Conservation (phyloP, 2,888 invertebrate species). For the Adelognathus sp. region DNA sequence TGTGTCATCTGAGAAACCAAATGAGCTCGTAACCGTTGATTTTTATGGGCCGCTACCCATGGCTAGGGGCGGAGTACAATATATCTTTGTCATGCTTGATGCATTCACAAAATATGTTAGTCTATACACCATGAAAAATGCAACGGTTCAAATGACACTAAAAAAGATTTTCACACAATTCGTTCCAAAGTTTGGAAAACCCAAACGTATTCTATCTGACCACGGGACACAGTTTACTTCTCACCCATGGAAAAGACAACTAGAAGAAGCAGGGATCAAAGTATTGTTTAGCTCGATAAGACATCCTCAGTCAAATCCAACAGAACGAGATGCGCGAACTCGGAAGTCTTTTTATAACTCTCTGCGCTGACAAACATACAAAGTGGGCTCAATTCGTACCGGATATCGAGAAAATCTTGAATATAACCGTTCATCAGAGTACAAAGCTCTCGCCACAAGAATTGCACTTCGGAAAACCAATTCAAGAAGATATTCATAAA, state of each 20-base stretch:
- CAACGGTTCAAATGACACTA: neutral
- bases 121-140: slow-evolving; percentile 1
- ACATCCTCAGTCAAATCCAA: no score
- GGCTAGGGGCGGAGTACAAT: neutral
- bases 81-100: slow-evolving; percentile 27
- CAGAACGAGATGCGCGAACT: slow-evolving; percentile 21
- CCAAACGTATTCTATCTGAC: slow-evolving; percentile 7
- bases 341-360: slow-evolving; percentile 3
- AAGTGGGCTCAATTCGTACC: slow-evolving; percentile 5
- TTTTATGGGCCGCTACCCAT: slow-evolving; percentile 4
- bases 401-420: slow-evolving; percentile 15
- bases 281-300: slow-evolving; percentile 3
- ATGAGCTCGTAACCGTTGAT: slow-evolving; percentile 20
- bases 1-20: neutral
- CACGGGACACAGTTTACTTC: slow-evolving; percentile 29
- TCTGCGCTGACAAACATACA: no score
- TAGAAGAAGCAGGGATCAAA: slow-evolving; percentile 10
- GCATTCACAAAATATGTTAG: slow-evolving; percentile 24
- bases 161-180: neutral
- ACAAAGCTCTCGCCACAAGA: slow-evolving; percentile 32
- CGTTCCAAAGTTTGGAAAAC: slow-evolving; percentile 3
- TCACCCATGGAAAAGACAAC: neutral
- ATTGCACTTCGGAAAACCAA: slow-evolving; percentile 29
- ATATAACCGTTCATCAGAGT: no score
- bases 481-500: neutral